phyloP scores from a whole-genome alignment of 2,113 vertebrate species.

The Isichthys henryi region DNA sequence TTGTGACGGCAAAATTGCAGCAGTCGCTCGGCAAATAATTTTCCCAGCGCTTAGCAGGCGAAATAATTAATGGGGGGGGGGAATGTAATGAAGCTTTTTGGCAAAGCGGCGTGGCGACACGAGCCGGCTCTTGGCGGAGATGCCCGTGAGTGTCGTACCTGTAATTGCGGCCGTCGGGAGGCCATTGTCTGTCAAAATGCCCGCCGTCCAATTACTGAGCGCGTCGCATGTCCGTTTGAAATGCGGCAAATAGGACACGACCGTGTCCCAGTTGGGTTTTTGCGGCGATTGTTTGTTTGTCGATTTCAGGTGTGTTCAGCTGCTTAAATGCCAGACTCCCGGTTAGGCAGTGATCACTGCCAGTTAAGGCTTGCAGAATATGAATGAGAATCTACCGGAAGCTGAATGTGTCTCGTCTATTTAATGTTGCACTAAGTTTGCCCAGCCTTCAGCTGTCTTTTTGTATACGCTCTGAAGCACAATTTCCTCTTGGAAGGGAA shows the following conservation, averaged over 20 bases:
- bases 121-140: background rate
- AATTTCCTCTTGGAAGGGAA: slow-evolving; percentile 40
- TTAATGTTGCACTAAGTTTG: background rate
- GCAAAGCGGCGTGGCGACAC: background rate
- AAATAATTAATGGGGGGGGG: background rate
- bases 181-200: background rate
- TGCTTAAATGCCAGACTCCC: background rate
- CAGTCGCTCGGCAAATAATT: background rate
- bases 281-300: background rate
- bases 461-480: slow-evolving; percentile 33
- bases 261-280: background rate
- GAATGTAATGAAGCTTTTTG: background rate
- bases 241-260: background rate
- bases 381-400: slow-evolving; percentile 1
- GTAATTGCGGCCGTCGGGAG: slow-evolving; percentile 12
- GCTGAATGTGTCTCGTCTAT: background rate
- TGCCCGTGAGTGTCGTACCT: background rate
- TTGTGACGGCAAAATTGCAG: background rate
- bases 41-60: background rate
- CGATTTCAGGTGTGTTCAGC: background rate
- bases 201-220: background rate
- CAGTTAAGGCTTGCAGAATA: background rate
- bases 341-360: background rate
- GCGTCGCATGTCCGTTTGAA: background rate
- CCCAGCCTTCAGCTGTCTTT: slow-evolving; percentile 16